Percentiles rank a stretch among this genome's conserved stretches.
Evolutionary conservation across 23 tunicate genomes (phyloP).

Genomic region (Trididemnum nubilum): DNA sequence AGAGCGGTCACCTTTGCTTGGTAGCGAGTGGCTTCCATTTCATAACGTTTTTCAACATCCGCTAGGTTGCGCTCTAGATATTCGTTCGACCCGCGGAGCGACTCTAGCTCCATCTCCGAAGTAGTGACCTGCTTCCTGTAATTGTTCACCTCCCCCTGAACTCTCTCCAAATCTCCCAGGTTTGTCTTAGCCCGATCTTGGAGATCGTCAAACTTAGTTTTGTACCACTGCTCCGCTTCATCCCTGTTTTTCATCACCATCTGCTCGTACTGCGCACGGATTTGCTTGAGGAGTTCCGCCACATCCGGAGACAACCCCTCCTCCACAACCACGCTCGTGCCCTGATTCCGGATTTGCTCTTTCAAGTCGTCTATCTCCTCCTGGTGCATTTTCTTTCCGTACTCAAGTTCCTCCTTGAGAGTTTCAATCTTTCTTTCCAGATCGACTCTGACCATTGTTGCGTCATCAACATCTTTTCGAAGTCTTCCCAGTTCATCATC

Average conservation of each 20-base stretch:
- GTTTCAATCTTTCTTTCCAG: constrained; percentile 99
- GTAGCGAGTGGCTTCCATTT: constrained; percentile 80
- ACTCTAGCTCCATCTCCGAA: constrained; percentile 98
- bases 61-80: constrained; percentile 99
- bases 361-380: constrained; percentile 97
- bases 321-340: constrained; percentile 93
- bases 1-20: constrained; percentile 74
- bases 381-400: constrained; percentile 85
- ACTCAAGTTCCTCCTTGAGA: constrained; percentile 90
- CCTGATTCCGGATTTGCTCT: constrained; percentile 90
- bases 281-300: constrained; percentile 83
- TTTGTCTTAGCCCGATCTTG: constrained; percentile 85
- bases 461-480: constrained; percentile 99
- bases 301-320: constrained; percentile 98
- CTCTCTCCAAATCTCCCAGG: constrained; percentile 86
- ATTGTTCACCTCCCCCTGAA: constrained; percentile 75
- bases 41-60: constrained; percentile 98
- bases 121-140: constrained; percentile 97
- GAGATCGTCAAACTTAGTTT: constrained; percentile 93
- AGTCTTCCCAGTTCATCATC: constrained; percentile 95
- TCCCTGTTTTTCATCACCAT: constrained; percentile 94
- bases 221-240: constrained; percentile 99
- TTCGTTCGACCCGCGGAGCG: constrained; percentile 97
- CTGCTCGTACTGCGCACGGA: constrained; percentile 93
- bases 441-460: constrained; percentile 98